Evolutionary conservation across 2,888 invertebrate species (phyloP).

Genomic region (Mesoligia furuncula): DNA sequence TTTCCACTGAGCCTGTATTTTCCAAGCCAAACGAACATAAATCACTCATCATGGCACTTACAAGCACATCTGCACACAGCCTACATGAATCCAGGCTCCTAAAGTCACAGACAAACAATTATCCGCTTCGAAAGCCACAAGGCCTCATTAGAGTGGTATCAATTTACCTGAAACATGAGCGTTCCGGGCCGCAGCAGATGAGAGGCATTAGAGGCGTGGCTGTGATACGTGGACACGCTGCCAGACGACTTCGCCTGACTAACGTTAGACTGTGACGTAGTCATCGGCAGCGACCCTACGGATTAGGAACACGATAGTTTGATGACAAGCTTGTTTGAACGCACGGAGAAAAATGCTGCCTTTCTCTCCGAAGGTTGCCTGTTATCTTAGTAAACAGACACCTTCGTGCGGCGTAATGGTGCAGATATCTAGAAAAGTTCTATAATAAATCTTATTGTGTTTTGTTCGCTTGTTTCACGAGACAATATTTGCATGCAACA

Average conservation of each 20-base stretch:
- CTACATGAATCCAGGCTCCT: neutral
- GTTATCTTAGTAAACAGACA: slow-evolving; percentile 40
- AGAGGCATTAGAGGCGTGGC: slow-evolving; percentile 74
- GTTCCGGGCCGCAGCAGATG: slow-evolving; percentile 83
- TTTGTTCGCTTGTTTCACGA: neutral
- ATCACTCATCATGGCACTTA: slow-evolving; percentile 28
- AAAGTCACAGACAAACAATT: slow-evolving; percentile 34
- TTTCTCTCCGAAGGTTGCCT: slow-evolving; percentile 14
- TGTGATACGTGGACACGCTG: slow-evolving; percentile 79
- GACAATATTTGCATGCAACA: neutral
- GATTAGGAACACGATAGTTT: slow-evolving; percentile 65
- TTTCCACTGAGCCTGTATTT: slow-evolving; percentile 20
- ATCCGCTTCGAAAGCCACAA: slow-evolving; percentile 23
- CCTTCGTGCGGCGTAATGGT: slow-evolving; percentile 30
- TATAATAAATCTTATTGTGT: neutral
- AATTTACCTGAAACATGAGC: slow-evolving; percentile 80
- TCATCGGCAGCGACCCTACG: slow-evolving; percentile 67
- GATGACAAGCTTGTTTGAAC: slow-evolving; percentile 58
- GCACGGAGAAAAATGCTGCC: slow-evolving; percentile 25
- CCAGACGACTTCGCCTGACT: slow-evolving; percentile 80
- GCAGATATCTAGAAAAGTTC: slow-evolving; percentile 5
- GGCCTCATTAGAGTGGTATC: slow-evolving; percentile 33
- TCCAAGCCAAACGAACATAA: slow-evolving; percentile 23
- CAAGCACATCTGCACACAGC: slow-evolving; percentile 3
- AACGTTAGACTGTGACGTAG: slow-evolving; percentile 79